Percentiles rank a stretch among this genome's conserved stretches.
These are phyloP conservation scores for Lepidonotus clava DNA, from an alignment of 2,888 invertebrate species.

Conservation along the genomic window DNA sequence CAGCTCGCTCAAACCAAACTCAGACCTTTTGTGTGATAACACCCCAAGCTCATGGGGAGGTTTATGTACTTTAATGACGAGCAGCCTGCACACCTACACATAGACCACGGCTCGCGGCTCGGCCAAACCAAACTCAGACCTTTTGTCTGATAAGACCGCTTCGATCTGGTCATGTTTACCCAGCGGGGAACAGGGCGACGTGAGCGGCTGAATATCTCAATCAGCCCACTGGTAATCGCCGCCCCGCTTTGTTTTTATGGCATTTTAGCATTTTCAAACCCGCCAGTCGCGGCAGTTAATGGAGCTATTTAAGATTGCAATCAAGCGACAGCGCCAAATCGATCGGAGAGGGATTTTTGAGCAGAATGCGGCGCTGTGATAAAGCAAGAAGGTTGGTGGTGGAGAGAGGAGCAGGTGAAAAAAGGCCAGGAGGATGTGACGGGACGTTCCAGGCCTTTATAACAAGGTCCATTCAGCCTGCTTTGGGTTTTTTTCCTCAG, in stretches of 20 bases:
- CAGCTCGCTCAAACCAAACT: too few relatives aligned
- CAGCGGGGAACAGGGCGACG: neutral
- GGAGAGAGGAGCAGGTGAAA: neutral
- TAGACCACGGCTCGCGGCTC: too few relatives aligned
- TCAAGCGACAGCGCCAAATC: slow-evolving; percentile 22
- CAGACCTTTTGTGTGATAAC: too few relatives aligned
- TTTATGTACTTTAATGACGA: too few relatives aligned
- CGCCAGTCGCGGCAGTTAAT: slow-evolving; percentile 5
- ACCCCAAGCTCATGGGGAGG: too few relatives aligned
- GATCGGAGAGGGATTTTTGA: slow-evolving; percentile 2
- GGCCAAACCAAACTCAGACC: too few relatives aligned
- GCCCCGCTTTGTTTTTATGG: slow-evolving; percentile 3
- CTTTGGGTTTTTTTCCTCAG: neutral
- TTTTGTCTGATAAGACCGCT: neutral
- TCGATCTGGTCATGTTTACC: slow-evolving; percentile 25
- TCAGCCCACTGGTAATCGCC: neutral
- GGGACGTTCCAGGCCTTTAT: neutral
- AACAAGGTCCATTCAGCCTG: neutral
- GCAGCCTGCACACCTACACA: too few relatives aligned
- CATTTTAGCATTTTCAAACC: slow-evolving; percentile 33
- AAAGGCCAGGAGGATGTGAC: neutral
- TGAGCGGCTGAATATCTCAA: neutral
- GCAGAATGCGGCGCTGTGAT: neutral
- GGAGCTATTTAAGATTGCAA: slow-evolving; percentile 35
- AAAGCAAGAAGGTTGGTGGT: slow-evolving; percentile 24